Conservation (phyloP, 2,797 vertebrate genomes). For the Sebastes hubbsi region DNA sequence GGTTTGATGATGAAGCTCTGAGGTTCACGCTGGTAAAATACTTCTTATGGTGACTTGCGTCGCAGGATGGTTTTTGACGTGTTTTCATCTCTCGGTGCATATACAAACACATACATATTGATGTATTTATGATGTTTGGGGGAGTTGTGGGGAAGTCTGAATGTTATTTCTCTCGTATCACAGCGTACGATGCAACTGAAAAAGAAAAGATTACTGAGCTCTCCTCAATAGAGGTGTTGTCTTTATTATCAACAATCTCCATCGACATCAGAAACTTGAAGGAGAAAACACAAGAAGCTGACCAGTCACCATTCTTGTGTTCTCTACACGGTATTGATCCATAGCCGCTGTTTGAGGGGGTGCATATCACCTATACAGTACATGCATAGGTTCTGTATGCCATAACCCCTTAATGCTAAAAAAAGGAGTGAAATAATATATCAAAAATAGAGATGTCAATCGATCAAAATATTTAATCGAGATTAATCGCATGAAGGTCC, state of each 20-base stretch:
- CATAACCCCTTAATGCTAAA: not conserved
- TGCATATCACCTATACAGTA: not conserved
- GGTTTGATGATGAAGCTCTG: constrained; percentile 38
- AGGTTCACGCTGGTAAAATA: constrained; percentile 18
- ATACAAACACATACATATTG: constrained; percentile 11
- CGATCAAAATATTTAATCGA: too few species aligned
- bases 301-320: not conserved
- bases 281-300: not conserved
- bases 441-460: too few species aligned
- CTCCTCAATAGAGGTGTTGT: not conserved
- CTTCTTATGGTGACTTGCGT: not conserved
- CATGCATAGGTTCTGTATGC: not conserved
- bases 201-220: not conserved
- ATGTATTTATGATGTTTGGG: not conserved
- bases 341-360: not conserved
- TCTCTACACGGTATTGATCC: not conserved
- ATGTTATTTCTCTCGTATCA: not conserved
- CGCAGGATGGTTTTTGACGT: not conserved
- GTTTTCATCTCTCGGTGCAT: constrained; percentile 19
- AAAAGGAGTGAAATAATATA: not conserved
- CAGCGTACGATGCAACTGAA: not conserved
- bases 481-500: too few species aligned
- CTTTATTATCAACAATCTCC: not conserved
- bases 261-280: not conserved
- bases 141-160: not conserved